phyloP scores from a whole-genome alignment of 1,140 invertebrate species.

The Dreissena polymorpha region DNA sequence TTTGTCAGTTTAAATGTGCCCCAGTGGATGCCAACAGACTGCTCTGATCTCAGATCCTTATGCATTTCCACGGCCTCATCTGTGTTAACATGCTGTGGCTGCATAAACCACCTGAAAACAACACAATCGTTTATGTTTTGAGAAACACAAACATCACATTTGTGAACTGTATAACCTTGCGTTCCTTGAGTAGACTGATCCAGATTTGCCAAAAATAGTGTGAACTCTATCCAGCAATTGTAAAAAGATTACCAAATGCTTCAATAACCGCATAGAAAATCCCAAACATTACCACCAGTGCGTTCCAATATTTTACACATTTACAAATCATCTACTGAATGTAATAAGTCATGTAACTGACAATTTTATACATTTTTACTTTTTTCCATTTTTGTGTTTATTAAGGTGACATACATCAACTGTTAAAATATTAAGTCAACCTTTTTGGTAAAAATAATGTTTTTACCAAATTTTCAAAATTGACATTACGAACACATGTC shows the following conservation, averaged over 20 bases:
- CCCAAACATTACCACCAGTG: not conserved
- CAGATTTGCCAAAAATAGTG: not conserved
- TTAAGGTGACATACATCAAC: no score
- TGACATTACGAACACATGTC: no score
- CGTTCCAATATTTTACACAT: not conserved
- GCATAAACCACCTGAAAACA: conserved; percentile 78
- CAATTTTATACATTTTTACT: no score
- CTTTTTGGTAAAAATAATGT: no score
- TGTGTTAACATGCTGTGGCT: conserved; percentile 81
- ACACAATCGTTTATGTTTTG: not conserved
- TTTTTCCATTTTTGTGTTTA: no score
- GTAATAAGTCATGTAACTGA: no score
- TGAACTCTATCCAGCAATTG: not conserved
- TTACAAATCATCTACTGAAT: no score
- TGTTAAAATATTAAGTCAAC: no score
- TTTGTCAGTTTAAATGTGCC: conserved; percentile 73
- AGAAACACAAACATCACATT: not conserved
- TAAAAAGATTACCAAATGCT: not conserved
- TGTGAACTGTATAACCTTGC: not conserved
- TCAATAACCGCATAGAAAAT: not conserved
- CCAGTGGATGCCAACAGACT: conserved; percentile 78
- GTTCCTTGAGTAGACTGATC: not conserved
- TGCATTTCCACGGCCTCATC: conserved; percentile 81
- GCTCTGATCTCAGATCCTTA: conserved; percentile 73
- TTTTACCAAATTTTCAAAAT: no score